These are phyloP conservation scores for Actinernus sp. DNA, from an alignment of 92 coral and sea anemone species.

Conservation along the genomic window DNA sequence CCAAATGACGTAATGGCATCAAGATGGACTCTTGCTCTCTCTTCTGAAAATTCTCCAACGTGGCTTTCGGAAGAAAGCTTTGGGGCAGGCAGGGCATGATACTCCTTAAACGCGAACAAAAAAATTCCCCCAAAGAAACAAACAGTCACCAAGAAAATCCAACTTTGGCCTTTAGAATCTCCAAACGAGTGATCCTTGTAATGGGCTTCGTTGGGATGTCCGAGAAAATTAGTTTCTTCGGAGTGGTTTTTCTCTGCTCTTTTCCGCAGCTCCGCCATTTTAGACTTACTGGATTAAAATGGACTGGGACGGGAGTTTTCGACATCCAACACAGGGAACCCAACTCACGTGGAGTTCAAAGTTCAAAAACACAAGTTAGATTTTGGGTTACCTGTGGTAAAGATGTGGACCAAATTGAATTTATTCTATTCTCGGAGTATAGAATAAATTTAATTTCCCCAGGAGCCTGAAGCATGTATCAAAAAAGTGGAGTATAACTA, in stretches of 20 bases:
- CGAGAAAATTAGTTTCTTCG: neutral
- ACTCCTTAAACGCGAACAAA: slow-evolving; percentile 48
- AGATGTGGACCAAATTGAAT: no score
- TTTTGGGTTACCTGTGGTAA: no score
- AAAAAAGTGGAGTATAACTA: no score
- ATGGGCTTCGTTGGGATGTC: neutral
- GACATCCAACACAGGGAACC: slow-evolving; percentile 2
- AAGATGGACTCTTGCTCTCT: slow-evolving; percentile 85
- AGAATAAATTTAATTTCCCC: no score
- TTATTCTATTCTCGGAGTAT: no score
- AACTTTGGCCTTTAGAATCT: neutral
- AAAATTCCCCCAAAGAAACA: slow-evolving; percentile 46
- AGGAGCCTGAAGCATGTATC: no score
- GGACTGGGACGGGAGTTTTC: neutral
- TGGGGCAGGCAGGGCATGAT: slow-evolving; percentile 74
- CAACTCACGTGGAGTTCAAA: no score
- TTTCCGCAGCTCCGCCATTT: slow-evolving; percentile 73
- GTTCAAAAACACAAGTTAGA: no score
- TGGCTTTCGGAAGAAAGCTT: slow-evolving; percentile 51
- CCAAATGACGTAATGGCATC: slow-evolving; percentile 85
- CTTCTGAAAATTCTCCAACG: slow-evolving; percentile 85
- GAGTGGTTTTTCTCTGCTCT: slow-evolving; percentile 42
- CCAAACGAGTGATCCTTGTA: neutral
- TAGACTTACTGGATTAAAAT: slow-evolving; percentile 21
- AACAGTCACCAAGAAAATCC: slow-evolving; percentile 53